Conservation (phyloP, 2,113 vertebrate species). For the Odocoileus virginianus region DNA sequence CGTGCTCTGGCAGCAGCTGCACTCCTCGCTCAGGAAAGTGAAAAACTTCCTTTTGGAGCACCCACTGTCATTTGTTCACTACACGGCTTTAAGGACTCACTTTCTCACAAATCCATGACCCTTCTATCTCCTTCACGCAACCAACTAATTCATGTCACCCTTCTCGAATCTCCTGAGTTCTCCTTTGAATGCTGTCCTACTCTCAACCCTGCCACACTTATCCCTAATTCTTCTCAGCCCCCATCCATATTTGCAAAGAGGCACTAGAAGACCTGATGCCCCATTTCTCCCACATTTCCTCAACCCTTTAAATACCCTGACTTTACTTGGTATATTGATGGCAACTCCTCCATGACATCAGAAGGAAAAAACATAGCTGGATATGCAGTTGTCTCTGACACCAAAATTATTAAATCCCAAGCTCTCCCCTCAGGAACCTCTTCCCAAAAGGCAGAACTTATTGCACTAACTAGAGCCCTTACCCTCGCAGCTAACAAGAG, state of each 20-base stretch:
- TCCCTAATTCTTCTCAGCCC: background rate
- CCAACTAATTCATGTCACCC: background rate
- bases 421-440: background rate
- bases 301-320: background rate
- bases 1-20: background rate
- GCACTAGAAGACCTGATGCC: background rate
- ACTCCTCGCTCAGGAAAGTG: background rate
- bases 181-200: background rate
- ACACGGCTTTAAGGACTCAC: background rate
- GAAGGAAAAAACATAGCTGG: background rate
- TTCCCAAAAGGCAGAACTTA: background rate
- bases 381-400: background rate
- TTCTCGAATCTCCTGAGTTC: background rate
- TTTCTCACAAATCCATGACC: background rate
- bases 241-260: background rate
- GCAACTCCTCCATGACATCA: background rate
- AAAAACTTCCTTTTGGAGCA: background rate
- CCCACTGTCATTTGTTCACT: background rate
- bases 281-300: background rate
- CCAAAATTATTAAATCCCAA: background rate
- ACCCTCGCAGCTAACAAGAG: background rate
- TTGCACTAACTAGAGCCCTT: background rate
- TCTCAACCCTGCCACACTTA: background rate
- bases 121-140: background rate
- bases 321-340: background rate